Base-by-base conservation (phyloP, 1,140 invertebrate species). In the Musca vetustissima region DNA sequence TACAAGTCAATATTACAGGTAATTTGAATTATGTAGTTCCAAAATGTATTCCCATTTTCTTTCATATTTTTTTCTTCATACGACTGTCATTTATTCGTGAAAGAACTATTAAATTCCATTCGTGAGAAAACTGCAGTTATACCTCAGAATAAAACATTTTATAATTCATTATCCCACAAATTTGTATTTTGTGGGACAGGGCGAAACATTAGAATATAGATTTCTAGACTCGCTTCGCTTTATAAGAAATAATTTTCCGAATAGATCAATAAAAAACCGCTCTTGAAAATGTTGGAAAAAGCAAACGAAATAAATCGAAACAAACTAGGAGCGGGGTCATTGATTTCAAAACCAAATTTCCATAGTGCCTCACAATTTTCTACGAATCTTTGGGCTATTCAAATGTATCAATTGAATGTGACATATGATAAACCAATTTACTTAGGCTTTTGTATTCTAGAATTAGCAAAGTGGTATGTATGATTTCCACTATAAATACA, bases 291-390 rank as follows among this genome's bases (percentile, higher is more conserved):
- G n/a, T n/a, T n/a, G n/a, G n/a, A n/a, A n/a, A n/a, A n/a, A n/a
- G n/a, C n/a, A n/a, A n/a, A n/a, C n/a, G n/a, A n/a, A n/a, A 21
- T 3, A 21, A 53, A 66, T 24, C 67, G 73, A 49, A 78, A 76
- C 76, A 43, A 21, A 49, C 66, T 77, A 64, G 76, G 81, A 68
- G 74, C 73, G n/a, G 64, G 76, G 74, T 71, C 73, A 48, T 70
- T 80, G 24, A 81, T 84, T 50, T 71, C 76, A n/a, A 77, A 80
- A 75, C 79, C 79, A 7, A 77, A 82, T 71, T 85, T 84, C 71
- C 75, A 84, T 70, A 74, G 73, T 64, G 24, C 68, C 15, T 61
- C 69, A 28, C 71, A 81, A 70, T 82, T 81, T 74, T 74, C 72
- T 64, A 74, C 83, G 73, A 73, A 83, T 72, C 71, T 84, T n/a